Evolutionary conservation across 2,797 vertebrate genomes (phyloP).

Genomic region (Eutrigla gurnardus): DNA sequence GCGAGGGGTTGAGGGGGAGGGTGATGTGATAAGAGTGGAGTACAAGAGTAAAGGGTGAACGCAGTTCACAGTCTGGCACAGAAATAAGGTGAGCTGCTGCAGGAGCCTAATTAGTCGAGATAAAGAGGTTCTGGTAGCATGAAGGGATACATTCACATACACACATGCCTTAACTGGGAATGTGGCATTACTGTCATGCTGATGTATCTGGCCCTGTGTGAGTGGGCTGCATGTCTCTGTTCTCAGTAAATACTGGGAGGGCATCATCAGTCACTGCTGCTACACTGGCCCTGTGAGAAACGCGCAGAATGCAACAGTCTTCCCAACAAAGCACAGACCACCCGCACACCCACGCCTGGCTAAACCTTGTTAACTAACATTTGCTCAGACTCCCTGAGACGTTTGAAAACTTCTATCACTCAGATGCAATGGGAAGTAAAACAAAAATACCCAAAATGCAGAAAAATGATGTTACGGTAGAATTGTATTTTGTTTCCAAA

Average conservation of each 20-base stretch:
- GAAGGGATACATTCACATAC: neutral
- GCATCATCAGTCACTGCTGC: conserved; percentile 49
- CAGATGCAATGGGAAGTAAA: conserved; percentile 1
- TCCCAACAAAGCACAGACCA: conserved; percentile 54
- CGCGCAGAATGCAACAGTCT: conserved; percentile 63
- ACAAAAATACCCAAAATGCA: conserved; percentile 23
- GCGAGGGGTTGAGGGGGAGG: conserved; percentile 26
- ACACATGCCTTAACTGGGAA: conserved; percentile 24
- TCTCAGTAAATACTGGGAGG: conserved; percentile 55
- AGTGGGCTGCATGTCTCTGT: conserved; percentile 58
- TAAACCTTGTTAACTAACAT: conserved; percentile 60
- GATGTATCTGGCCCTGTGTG: conserved; percentile 51
- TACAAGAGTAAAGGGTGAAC: conserved; percentile 24
- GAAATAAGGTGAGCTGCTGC: conserved; percentile 32
- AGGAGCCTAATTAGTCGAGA: conserved; percentile 50
- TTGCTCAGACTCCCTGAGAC: conserved; percentile 50
- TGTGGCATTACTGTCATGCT: conserved; percentile 46
- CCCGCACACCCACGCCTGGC: conserved; percentile 41
- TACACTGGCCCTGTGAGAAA: conserved; percentile 43
- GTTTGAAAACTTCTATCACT: conserved; percentile 36
- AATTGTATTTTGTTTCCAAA: neutral
- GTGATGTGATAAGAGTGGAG: conserved; percentile 30
- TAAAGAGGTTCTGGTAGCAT: conserved; percentile 32
- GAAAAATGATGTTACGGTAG: neutral
- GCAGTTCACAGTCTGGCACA: conserved; percentile 35